These are phyloP conservation scores for Turnix velox DNA, from an alignment of 2,113 vertebrate genomes.

Conservation along the genomic window DNA sequence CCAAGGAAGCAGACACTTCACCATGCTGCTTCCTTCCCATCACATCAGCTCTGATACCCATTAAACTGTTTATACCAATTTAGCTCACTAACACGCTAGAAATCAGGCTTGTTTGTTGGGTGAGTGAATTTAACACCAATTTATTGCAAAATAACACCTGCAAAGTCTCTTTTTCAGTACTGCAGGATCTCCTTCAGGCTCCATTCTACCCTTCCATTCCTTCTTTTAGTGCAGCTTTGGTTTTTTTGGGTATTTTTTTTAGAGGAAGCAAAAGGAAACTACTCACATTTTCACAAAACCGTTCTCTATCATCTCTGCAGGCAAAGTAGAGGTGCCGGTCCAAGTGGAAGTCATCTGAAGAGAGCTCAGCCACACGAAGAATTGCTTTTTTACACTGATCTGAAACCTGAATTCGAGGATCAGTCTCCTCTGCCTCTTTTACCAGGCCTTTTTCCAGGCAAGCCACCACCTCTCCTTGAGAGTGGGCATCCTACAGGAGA, in stretches of 20 bases:
- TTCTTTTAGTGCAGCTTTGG: neutral
- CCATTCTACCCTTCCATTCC: neutral
- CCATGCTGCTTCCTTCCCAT: neutral
- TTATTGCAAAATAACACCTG: neutral
- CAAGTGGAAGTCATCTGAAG: conserved; percentile 93
- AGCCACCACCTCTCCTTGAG: conserved; percentile 93
- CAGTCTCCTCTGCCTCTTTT: conserved; percentile 83
- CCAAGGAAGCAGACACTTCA: neutral
- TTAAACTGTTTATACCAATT: neutral
- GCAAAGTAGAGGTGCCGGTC: conserved; percentile 94
- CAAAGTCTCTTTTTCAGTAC: neutral
- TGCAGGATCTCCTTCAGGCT: rapidly evolving
- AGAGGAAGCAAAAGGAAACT: neutral
- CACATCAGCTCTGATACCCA: neutral
- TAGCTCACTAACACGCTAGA: neutral
- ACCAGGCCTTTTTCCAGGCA: conserved; percentile 94
- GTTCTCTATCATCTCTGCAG: conserved; percentile 91
- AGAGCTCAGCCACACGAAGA: conserved; percentile 94
- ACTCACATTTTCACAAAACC: conserved; percentile 93
- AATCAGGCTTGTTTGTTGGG: neutral
- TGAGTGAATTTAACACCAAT: neutral
- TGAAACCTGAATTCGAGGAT: conserved; percentile 74
- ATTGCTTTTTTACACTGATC: conserved; percentile 94
- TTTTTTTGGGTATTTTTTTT: rapidly evolving
- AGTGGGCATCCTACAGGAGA: conserved; percentile 85